Evolutionary conservation across 2,797 vertebrate genomes (phyloP), one percentile per base, ranked within the genome.

Genomic region (Sebastes elongatus): DNA sequence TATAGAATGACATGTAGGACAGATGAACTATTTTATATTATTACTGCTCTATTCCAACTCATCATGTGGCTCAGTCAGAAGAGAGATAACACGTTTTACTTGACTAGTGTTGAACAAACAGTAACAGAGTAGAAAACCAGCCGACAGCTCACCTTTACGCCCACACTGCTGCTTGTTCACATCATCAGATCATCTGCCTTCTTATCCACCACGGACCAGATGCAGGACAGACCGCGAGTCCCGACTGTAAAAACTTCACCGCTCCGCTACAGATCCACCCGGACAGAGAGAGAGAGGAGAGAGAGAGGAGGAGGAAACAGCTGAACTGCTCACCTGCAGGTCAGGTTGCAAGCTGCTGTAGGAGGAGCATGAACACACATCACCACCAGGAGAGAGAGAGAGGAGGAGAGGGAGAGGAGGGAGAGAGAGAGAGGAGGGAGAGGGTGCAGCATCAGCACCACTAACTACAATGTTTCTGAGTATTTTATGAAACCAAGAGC

Each of bases 271-370:
- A 5, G 9, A 73, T 75, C 77, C 60, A 23, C 0, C 49, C 5
- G 35, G 10, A 27, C 5, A 27, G 27, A 35, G 33, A 35, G 33
- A 35, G 33, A 35, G 35, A 13, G 11, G 35, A 38, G 35, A 38
- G 35, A 35, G 68, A n/a, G 42, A 25, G 55, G 56, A 60, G 18
- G 6, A 7, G 16, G 35, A 35, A 52, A 33, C 62, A 5, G 71
- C 69, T 61, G 74, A 61, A 73, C 59, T 71, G 81, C 7, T 91
- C 91, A 92, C 90, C 90, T 89, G 86, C 82, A 78, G 86, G 81
- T 90, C 82, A 86, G 65, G 75, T 72, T 83, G 82, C 86, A 69
- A 20, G 76, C 67, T 14, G 77, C 66, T 9, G 87, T 56, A 80
- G 90, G 86, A 76, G 88, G 79, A 86, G 80, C 80, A 70, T 38